phyloP scores from a whole-genome alignment of 2,888 invertebrate species.

The Cremastinae sp. region DNA sequence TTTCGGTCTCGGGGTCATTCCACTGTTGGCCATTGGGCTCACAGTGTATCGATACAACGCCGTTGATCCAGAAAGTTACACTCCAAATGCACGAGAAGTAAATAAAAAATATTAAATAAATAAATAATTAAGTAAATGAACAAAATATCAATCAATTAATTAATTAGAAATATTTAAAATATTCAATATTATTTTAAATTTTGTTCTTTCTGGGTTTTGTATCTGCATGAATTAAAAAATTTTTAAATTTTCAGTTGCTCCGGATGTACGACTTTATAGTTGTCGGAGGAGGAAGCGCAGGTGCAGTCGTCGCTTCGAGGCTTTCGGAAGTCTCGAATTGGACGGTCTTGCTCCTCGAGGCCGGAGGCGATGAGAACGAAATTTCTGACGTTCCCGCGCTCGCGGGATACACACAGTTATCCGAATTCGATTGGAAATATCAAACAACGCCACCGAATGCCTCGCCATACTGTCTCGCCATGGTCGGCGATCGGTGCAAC shows the following conservation, averaged over 20 bases:
- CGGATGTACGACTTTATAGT: slow-evolving; percentile 93
- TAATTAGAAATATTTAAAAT: background rate
- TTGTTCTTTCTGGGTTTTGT: background rate
- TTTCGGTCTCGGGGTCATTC: slow-evolving; percentile 87
- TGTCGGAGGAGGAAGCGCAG: slow-evolving; percentile 94
- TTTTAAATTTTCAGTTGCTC: slow-evolving; percentile 82
- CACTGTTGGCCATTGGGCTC: slow-evolving; percentile 90
- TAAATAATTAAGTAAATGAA: too few relatives aligned
- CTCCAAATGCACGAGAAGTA: slow-evolving; percentile 87
- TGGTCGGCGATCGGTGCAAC: slow-evolving; percentile 93
- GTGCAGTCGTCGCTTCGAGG: slow-evolving; percentile 92
- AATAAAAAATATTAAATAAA: too few relatives aligned
- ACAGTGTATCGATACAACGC: slow-evolving; percentile 90
- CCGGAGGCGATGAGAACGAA: slow-evolving; percentile 93
- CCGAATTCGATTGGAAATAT: slow-evolving; percentile 95
- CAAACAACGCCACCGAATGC: slow-evolving; percentile 89
- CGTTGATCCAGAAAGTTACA: slow-evolving; percentile 91
- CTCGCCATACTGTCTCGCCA: slow-evolving; percentile 91
- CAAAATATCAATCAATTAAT: too few relatives aligned
- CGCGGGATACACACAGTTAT: slow-evolving; percentile 91
- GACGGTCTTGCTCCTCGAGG: slow-evolving; percentile 91
- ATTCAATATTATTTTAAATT: background rate
- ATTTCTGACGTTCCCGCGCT: slow-evolving; percentile 93
- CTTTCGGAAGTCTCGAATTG: slow-evolving; percentile 90
- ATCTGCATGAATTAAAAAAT: background rate